Evolutionary conservation across 2,888 invertebrate genomes (phyloP), one percentile per base, ranked within the genome.

Genomic region (Punctoribates punctum): DNA sequence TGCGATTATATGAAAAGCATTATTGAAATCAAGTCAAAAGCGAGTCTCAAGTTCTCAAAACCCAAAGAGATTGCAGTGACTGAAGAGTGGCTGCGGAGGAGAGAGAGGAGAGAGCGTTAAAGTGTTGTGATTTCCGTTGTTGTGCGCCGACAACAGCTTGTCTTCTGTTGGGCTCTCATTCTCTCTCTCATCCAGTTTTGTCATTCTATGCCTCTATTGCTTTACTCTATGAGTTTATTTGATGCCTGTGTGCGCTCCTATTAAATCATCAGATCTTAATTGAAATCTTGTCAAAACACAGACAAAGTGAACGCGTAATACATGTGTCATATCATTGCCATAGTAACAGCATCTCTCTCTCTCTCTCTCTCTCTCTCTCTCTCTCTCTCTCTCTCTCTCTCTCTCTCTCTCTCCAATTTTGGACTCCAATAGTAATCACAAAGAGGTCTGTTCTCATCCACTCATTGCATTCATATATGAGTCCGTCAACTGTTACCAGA

Each of bases 231-330:
- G 65, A 65, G 65, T 65, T 27, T 25, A 62, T 62, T 27, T 25
- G 34, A 65, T 65, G 38, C 65, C 29, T 38, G 25, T 65, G 34
- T 34, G 65, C 65, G 17, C 65, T 65, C 8, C 65, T 65, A 65
- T 65, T 65, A 65, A 65, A 65, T 65, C 34, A 65, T 65, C 65
- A 65, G n/a, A 65, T 65, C 65, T 65, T 65, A 65, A 65, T 65
- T 65, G 65, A 65, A 65, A 65, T 65, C 65, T 65, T 65, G 65
- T 65, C 65, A 65, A 65, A 65, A 65, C 65, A 65, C 34, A 65
- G 65, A 65, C 34, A 57, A 65, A 65, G 65, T 65, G 65, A 65
- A 65, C 65, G 65, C 20, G 23, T 65, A 65, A 65, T 65, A 65
- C 65, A 65, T 29, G 65, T 65, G 65, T 65, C 65, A 65, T 62